Evolutionary conservation across 2,888 invertebrate species (phyloP), one percentile per base, ranked within the genome.

Genomic region (Antitype chi): DNA sequence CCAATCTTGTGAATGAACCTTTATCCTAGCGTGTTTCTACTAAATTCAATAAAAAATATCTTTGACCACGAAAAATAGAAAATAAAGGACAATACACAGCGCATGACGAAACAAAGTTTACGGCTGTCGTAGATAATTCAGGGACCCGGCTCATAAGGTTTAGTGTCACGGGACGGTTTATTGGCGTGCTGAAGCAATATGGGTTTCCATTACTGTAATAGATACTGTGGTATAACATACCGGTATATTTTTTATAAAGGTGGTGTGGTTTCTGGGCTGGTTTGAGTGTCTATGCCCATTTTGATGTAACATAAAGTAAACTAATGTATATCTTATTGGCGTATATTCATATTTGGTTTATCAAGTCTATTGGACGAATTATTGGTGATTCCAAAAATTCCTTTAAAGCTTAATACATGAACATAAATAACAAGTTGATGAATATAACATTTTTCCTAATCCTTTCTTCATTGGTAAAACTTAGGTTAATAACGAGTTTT

Each of bases 71-170:
- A 82, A 85, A 83, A 84, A 74, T 82, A 82, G 79, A 73, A 80
- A 87, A 84, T 86, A 87, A 86, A 84, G 81, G 82, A 86, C 84
- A 86, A 83, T 85, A 84, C 82, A 73, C 80, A 75, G 76, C 79
- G 84, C 81, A 88, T 87, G 89, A 89, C 87, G 88, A 88, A 89
- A 89, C 86, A 87, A 86, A 86, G 84, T 87, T 88, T 89, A 89
- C 89, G 89, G 87, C 81, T 84, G 85, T 87, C 89, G 81, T 89
- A 85, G 88, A 89, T 89, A 89, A 89, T 88, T 89, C 89, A 87
- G 87, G 75, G 86, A 85, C 85, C 87, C 82, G 70, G 70, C 84
- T 88, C 87, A 85, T 88, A 85, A 86, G 87, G 86, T 88, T 89
- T 89, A 89, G 79, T 85, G 87, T 80, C 84, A 77, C 87, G 79